Evolutionary conservation across 2,113 vertebrate species (phyloP).

Genomic region (Pseudopipra pipra): DNA sequence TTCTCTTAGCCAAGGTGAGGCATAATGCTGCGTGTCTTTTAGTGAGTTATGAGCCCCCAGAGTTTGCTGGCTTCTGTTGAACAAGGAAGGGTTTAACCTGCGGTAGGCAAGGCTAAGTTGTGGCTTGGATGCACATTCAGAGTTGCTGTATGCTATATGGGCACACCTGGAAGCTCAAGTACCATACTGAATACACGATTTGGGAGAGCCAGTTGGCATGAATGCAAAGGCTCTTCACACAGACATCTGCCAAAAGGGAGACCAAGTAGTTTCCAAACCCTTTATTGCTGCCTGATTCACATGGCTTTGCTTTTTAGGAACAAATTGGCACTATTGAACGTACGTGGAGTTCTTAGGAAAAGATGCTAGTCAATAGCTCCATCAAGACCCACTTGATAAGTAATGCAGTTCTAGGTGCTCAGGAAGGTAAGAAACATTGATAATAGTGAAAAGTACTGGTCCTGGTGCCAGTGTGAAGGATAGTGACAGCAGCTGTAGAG

Average conservation of each 20-base stretch:
- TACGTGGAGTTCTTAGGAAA: not conserved
- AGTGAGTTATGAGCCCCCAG: not conserved
- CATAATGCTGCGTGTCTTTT: not conserved
- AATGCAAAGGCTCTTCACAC: not conserved
- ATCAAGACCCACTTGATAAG: not conserved
- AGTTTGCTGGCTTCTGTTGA: not conserved
- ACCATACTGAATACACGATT: not conserved
- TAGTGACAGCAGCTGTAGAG: not conserved
- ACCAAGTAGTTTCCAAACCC: not conserved
- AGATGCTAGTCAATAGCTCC: not conserved
- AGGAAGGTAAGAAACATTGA: not conserved
- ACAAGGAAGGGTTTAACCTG: not conserved
- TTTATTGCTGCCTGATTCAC: not conserved
- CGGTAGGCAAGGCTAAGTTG: not conserved
- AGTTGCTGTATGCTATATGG: not conserved
- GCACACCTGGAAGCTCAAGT: not conserved
- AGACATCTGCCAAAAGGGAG: not conserved
- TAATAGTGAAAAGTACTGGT: not conserved
- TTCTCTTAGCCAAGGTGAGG: not conserved
- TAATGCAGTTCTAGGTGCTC: not conserved
- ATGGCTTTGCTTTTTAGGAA: not conserved
- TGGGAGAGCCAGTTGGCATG: not conserved
- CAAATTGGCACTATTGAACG: not conserved
- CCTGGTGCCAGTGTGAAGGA: not conserved
- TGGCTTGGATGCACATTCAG: not conserved